Evolutionary conservation across 2,888 invertebrate genomes (phyloP).

Genomic region (Enchytraeus crypticus): DNA sequence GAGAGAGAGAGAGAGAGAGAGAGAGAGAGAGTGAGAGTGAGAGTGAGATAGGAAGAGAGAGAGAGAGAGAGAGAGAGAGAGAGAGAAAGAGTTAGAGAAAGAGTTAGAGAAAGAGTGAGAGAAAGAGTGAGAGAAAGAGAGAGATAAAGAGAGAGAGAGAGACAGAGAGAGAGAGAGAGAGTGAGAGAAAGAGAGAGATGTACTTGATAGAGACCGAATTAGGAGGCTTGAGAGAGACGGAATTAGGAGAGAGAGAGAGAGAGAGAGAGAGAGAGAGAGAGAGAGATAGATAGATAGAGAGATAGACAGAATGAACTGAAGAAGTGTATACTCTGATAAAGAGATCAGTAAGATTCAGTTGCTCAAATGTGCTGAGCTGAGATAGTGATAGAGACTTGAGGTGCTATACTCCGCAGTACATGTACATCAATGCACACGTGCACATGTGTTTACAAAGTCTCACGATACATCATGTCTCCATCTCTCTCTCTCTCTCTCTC

Average conservation of each 20-base stretch:
- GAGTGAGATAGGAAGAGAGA: background rate
- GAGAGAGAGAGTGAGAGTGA: background rate
- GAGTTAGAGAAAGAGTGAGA: too few species aligned
- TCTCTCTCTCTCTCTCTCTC: background rate
- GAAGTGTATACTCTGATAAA: too few species aligned
- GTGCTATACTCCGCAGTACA: too few species aligned
- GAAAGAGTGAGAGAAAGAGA: too few species aligned
- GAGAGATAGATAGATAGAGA: too few species aligned
- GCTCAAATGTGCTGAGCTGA: too few species aligned
- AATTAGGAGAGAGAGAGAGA: background rate
- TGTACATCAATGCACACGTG: too few species aligned
- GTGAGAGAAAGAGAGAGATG: background rate
- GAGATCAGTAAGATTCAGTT: too few species aligned
- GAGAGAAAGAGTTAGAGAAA: too few species aligned
- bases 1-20: slow-evolving; percentile 2
- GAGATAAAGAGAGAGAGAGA: background rate
- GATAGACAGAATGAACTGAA: background rate
- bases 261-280: background rate
- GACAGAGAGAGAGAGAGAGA: background rate
- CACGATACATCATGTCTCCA: too few species aligned
- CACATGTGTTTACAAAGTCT: too few species aligned
- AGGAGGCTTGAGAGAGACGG: background rate
- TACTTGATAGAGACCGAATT: background rate
- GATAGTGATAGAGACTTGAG: too few species aligned
- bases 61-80: background rate